Conservation (phyloP, 2,888 invertebrate genomes). For the Acronicta alni region DNA sequence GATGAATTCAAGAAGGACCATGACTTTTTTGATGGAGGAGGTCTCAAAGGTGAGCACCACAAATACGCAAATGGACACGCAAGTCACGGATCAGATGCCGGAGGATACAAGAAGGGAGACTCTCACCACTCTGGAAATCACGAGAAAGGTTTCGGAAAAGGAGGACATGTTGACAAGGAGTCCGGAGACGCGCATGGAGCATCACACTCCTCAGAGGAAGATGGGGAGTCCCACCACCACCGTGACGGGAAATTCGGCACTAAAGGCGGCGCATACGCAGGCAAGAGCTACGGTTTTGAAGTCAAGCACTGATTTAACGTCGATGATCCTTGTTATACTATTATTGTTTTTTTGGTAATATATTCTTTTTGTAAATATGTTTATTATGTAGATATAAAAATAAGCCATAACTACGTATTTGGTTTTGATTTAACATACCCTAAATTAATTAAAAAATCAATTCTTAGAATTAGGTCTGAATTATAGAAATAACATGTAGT, state of each 20-base stretch:
- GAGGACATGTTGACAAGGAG: slow-evolving; percentile 87
- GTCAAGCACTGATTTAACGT: slow-evolving; percentile 73
- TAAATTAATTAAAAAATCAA: neutral
- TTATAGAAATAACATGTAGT: neutral
- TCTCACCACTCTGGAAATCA: slow-evolving; percentile 87
- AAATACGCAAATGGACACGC: slow-evolving; percentile 88
- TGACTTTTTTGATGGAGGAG: slow-evolving; percentile 91
- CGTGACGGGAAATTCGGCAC: slow-evolving; percentile 85
- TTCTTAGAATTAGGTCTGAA: neutral
- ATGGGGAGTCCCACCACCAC: slow-evolving; percentile 83
- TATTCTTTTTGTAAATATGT: slow-evolving; percentile 79
- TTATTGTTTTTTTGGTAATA: slow-evolving; percentile 78
- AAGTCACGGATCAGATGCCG: slow-evolving; percentile 86
- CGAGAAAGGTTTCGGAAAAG: slow-evolving; percentile 82
- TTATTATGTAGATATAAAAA: slow-evolving; percentile 70
- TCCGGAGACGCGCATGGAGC: slow-evolving; percentile 76
- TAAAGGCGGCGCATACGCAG: slow-evolving; percentile 67
- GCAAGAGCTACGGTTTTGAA: slow-evolving; percentile 84
- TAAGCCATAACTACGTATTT: slow-evolving; percentile 66
- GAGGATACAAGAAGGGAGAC: slow-evolving; percentile 86
- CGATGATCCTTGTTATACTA: slow-evolving; percentile 72
- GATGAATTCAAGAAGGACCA: slow-evolving; percentile 93
- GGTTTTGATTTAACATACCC: slow-evolving; percentile 23
- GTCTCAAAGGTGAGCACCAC: slow-evolving; percentile 89
- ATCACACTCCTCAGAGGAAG: slow-evolving; percentile 86